Base-by-base conservation (phyloP, 2,113 vertebrate species). In the Progne subis region DNA sequence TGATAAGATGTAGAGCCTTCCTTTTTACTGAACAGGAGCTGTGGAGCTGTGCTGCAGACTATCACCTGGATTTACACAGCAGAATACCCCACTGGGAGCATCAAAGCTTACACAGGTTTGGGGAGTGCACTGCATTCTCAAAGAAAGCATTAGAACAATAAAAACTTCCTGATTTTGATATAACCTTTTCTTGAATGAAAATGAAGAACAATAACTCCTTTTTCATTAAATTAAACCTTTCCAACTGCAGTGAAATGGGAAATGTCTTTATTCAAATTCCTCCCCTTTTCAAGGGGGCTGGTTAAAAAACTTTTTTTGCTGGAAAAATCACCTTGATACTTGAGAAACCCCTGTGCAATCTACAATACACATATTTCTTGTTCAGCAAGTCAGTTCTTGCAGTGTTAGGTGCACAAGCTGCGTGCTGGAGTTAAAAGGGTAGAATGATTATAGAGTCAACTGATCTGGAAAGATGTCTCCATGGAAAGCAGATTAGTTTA, bases 31-130 rank as follows among this genome's bases (percentile, higher is more conserved):
- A 32, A 31, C 18, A 64, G 29, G 39, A 89, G 8, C 59, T 61
- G 26, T 59, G 46, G 29, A 82, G 41, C 29, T 59, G 15, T 71
- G 52, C 19, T 0, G 0, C 24, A 53, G 57, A 29, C 21, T 16
- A n/a, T 28, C 56, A 71, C 26, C 14, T 25, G 32, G 31, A 65
- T 72, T 71, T 60, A n/a, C 6, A 3, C n/a, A 49, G 37, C 41
- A 87, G 41, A 85, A 44, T 26, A 47, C 0, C 0, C 21, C 65
- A 25, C 5, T 61, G 41, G 41, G 24, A 41, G 15, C 47, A 85
- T 65, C 41, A 68, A 84, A 87, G 29, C 24, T 34, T 20, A 29
- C 2, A 1, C 24, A 37, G 32, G 8, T 75, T 59, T 82, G 46
- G 13, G 67, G 67, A 60, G 4, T 25, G 10, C 29, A 29, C 9